Conservation (phyloP, 2,888 invertebrate genomes). For the Melanchra persicariae region DNA sequence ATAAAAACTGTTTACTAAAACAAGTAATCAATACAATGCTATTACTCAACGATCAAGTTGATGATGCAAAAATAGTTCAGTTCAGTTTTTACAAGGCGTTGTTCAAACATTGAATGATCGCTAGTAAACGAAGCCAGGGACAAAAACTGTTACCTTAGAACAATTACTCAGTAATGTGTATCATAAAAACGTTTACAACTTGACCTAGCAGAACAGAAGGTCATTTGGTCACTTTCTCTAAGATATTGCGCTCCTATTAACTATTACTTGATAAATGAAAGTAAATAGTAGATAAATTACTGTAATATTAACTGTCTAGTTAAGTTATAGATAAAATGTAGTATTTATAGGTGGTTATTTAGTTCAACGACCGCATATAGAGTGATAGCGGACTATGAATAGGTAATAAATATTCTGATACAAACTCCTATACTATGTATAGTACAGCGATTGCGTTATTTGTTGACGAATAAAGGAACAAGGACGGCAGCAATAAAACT, state of each 20-base stretch:
- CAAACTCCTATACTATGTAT: not conserved
- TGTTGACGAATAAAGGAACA: not conserved
- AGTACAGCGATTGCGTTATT: not conserved
- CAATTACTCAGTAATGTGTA: constrained; percentile 51
- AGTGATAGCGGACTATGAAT: constrained; percentile 4
- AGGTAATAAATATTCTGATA: not conserved
- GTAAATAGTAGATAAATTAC: constrained; percentile 20
- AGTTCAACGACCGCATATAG: constrained; percentile 20
- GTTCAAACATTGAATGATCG: constrained; percentile 54
- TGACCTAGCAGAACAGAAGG: constrained; percentile 61
- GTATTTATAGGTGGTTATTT: constrained; percentile 22
- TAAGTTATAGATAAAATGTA: constrained; percentile 10
- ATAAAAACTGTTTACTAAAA: constrained; percentile 1
- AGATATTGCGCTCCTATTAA: constrained; percentile 31
- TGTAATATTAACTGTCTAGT: constrained; percentile 6
- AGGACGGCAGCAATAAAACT: not conserved
- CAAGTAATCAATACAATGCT: constrained; percentile 20
- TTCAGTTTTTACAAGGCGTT: constrained; percentile 32
- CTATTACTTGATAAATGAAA: constrained; percentile 36
- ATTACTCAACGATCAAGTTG: constrained; percentile 46
- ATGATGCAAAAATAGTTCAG: constrained; percentile 41
- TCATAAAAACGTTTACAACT: constrained; percentile 55
- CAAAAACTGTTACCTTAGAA: constrained; percentile 50
- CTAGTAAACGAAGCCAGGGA: constrained; percentile 60
- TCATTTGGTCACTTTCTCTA: constrained; percentile 58